These are phyloP conservation scores for Phylloscopus trochilus DNA, from an alignment of 2,113 vertebrate genomes.

Conservation along the genomic window DNA sequence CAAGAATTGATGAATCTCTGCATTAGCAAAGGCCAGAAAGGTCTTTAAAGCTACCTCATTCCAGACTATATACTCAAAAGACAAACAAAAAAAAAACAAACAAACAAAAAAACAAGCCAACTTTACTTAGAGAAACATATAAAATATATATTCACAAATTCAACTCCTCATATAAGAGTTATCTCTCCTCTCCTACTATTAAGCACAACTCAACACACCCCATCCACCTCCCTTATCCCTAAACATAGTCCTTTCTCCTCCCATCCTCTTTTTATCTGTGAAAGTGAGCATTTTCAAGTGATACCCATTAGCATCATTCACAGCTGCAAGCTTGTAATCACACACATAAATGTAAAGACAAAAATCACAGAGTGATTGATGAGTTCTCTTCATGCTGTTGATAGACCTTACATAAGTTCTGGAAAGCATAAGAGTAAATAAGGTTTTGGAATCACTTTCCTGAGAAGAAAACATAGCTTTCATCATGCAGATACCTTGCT, in stretches of 20 bases:
- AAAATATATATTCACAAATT: background rate
- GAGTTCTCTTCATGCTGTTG: background rate
- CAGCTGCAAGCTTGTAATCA: background rate
- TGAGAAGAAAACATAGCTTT: background rate
- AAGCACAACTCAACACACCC: background rate
- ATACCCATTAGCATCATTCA: background rate
- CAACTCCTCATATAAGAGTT: background rate
- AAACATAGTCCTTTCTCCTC: rapidly evolving
- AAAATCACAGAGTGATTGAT: background rate
- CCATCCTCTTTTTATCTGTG: background rate
- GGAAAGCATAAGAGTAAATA: background rate
- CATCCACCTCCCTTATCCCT: background rate
- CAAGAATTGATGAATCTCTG: background rate
- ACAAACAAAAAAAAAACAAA: too few species aligned
- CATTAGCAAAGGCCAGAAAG: background rate
- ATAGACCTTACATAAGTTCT: background rate
- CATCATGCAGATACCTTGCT: background rate
- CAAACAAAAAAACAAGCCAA: background rate
- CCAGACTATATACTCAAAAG: background rate
- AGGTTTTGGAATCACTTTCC: background rate
- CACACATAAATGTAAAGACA: background rate
- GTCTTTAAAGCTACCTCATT: background rate
- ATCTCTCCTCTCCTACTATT: rapidly evolving
- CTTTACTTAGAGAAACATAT: background rate
- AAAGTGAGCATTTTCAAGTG: background rate